Conservation (phyloP, 1,140 invertebrate species). For the Gryllus bimaculatus region DNA sequence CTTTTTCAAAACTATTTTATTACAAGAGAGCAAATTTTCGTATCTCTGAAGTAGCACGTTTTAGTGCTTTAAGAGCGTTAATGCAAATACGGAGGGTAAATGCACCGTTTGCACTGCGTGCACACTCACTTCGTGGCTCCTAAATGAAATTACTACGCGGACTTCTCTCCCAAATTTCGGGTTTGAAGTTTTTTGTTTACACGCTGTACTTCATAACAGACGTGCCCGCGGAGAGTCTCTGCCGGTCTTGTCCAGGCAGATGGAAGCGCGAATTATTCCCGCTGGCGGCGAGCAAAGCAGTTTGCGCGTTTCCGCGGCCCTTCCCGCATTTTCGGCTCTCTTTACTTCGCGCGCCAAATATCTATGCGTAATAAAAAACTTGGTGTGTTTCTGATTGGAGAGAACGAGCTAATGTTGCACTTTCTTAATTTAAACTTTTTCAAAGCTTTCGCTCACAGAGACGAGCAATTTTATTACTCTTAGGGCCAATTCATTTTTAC, state of each 20-base stretch:
- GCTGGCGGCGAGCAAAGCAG: neutral
- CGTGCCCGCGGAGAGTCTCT: neutral
- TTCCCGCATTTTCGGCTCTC: neutral
- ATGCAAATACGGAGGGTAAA: neutral
- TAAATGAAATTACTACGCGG: neutral
- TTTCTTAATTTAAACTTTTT: no score
- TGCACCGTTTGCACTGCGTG: neutral
- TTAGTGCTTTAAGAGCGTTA: conserved; percentile 1
- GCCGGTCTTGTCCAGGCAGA: neutral
- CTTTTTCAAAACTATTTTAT: conserved; percentile 2
- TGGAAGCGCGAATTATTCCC: neutral
- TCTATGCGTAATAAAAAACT: no score
- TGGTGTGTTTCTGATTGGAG: no score
- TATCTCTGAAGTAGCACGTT: conserved; percentile 4
- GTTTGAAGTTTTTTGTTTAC: neutral
- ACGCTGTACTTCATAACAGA: neutral
- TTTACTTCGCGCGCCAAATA: neutral
- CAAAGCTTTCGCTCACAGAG: no score
- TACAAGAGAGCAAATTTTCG: neutral
- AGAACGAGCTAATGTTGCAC: no score
- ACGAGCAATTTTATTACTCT: no score
- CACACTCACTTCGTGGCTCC: neutral
- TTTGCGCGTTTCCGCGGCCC: neutral
- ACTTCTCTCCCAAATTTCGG: neutral
- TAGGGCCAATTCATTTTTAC: no score